Percentiles rank a stretch among this genome's conserved stretches.
These are phyloP conservation scores for Chiridota heheva DNA, from an alignment of 35 echinoderm and acorn worm species.

Conservation along the genomic window DNA sequence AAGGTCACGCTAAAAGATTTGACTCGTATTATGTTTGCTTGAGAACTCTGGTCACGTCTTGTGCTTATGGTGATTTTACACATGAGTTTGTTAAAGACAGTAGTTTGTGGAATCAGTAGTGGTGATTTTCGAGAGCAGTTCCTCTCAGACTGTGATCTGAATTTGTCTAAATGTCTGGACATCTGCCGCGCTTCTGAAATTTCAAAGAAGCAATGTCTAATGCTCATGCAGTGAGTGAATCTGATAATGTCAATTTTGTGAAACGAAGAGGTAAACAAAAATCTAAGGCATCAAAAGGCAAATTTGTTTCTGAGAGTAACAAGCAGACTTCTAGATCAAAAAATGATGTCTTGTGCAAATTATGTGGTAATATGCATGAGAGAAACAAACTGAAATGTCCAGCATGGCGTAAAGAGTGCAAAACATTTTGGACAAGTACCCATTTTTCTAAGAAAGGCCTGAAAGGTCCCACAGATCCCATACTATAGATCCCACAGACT, in stretches of 20 bases:
- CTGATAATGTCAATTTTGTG: background rate
- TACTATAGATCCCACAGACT: too few relatives aligned
- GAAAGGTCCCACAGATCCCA: too few relatives aligned
- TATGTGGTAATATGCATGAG: background rate
- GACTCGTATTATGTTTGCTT: conserved; percentile 22
- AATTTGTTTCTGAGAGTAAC: background rate
- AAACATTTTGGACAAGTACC: background rate
- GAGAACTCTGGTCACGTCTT: conserved; percentile 13
- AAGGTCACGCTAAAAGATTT: conserved; percentile 29
- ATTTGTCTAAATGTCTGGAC: conserved; percentile 14
- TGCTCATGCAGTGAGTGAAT: background rate
- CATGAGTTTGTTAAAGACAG: conserved; percentile 31
- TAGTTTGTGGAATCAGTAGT: conserved; percentile 3
- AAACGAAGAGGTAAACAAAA: background rate
- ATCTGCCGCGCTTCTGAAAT: background rate
- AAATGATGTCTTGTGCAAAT: background rate
- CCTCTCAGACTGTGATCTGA: conserved; percentile 24
- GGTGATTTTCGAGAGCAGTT: background rate
- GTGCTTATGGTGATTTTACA: conserved; percentile 34
- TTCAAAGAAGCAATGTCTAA: conserved; percentile 5
- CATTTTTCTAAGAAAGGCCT: too few relatives aligned
- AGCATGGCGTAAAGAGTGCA: background rate
- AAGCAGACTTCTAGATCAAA: background rate
- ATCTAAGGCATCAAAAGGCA: background rate
- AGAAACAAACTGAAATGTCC: too few relatives aligned